Percentiles rank a stretch among this genome's conserved stretches.
These are phyloP conservation scores for Gallinago solitaria DNA, from an alignment of 2,797 vertebrate genomes.

Conservation along the genomic window DNA sequence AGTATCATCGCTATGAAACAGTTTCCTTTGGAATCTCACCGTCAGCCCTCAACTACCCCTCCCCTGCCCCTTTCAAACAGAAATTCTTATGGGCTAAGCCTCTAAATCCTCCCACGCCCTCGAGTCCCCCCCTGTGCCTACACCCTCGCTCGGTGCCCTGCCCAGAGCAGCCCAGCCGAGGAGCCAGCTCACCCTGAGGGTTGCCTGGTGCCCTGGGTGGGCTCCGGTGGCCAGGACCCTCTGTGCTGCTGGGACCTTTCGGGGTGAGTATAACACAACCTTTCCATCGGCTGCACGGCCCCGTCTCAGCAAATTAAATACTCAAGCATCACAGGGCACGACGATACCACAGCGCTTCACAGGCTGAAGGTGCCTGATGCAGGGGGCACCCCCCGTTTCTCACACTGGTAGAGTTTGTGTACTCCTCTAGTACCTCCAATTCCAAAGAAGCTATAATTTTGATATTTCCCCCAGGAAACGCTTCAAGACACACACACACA, in stretches of 20 bases:
- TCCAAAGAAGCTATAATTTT: background rate
- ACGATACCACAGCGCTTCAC: accelerated
- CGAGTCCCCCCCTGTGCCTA: too few species aligned
- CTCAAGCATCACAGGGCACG: accelerated
- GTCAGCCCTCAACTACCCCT: background rate
- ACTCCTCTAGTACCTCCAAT: background rate
- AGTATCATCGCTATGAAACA: background rate
- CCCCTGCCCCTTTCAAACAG: background rate
- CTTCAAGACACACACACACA: background rate
- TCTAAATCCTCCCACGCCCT: accelerated
- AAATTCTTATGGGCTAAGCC: background rate
- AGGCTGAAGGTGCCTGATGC: background rate
- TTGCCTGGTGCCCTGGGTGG: background rate
- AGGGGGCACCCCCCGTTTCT: accelerated
- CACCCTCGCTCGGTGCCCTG: background rate
- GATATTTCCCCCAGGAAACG: background rate
- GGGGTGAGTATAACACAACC: accelerated
- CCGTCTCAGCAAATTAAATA: background rate
- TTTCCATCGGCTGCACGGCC: background rate
- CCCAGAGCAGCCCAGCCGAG: background rate
- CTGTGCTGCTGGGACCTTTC: background rate
- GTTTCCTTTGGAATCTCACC: background rate
- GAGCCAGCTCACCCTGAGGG: background rate
- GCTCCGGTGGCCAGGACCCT: background rate
- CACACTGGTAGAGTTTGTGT: background rate